Evolutionary conservation across 1,140 invertebrate genomes (phyloP).

Genomic region (Drosophila arizonae): DNA sequence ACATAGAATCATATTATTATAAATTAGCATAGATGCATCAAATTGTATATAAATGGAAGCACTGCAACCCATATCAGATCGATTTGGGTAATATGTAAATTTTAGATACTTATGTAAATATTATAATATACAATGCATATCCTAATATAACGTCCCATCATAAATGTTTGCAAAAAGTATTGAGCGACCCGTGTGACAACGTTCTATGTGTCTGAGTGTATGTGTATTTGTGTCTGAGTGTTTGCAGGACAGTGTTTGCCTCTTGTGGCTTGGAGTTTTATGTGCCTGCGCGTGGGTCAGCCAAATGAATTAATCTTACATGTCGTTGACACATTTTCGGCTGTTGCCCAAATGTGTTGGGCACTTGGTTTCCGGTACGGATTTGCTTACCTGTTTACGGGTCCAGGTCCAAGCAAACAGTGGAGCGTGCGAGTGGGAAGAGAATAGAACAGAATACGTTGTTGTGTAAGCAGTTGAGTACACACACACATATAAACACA

Average conservation of each 20-base stretch:
- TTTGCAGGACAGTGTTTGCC: constrained; percentile 9
- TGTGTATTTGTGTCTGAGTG: neutral
- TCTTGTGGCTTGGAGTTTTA: constrained; percentile 3
- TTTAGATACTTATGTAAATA: too few species aligned
- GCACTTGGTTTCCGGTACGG: constrained; percentile 59
- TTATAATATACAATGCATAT: too few species aligned
- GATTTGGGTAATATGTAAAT: too few species aligned
- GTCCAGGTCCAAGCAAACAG: constrained; percentile 28
- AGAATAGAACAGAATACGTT: constrained; percentile 50
- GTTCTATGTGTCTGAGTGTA: neutral
- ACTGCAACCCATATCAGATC: too few species aligned
- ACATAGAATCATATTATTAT: too few species aligned
- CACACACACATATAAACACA: neutral
- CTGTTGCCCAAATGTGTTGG: constrained; percentile 58
- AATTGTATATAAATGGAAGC: too few species aligned
- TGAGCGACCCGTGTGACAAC: neutral
- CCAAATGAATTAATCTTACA: constrained; percentile 80
- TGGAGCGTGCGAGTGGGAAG: constrained; percentile 27
- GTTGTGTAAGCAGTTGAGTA: constrained; percentile 32
- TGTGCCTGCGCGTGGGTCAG: constrained; percentile 22
- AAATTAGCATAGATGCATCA: too few species aligned
- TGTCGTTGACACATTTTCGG: constrained; percentile 81
- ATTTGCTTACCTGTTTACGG: constrained; percentile 75
- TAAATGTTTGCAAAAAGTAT: neutral
- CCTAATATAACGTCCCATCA: too few species aligned